Base-by-base conservation (phyloP, 2,888 invertebrate species). In the Nephrotoma flavescens region DNA sequence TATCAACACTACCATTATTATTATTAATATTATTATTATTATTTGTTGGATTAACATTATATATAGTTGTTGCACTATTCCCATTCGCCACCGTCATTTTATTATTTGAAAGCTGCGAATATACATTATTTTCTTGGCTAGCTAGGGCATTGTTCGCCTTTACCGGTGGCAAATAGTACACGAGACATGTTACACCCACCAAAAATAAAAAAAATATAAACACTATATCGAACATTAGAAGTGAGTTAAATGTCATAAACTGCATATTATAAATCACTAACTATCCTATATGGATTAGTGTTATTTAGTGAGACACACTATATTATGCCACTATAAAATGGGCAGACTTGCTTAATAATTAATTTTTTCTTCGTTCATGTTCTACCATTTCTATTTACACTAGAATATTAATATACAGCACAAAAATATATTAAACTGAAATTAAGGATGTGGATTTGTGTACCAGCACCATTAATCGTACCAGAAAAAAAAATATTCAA, bases 151-250 rank as follows among this genome's bases (percentile, higher is more conserved):
- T 85, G 85, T 57, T 86, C 83, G 86, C 87, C 85, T 88, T 88
- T 31, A 90, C 90, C 31, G 95, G 94, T 57, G 96, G 96, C 92
- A 96, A 94, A 91, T 96, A 96, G 92, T 96, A 96, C 91, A 96
- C 95, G 89, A 96, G 93, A 91, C 96, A 96, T 89, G 96, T 96
- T 89, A 96, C 95, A 89, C 95, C 96, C 90, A 96, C 95, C 91
- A 96, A 94, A 92, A 96, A 96, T 91, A 96, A 93, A 93, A 96
- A 96, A 92, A 96, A 96, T 92, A 96, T 94, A 93, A 96, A 96
- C 92, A 96, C 96, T 92, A 96, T 94, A 93, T 96, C 96, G 94
- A 96, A 96, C 96, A 96, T 96, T 93, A 96, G 94, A 92, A 96
- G 94, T 90, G 96, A 96, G 93, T 96, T 96, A 93, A 96, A 94